Conservation (phyloP, 2,888 invertebrate species). For the Apodemia mormo region DNA sequence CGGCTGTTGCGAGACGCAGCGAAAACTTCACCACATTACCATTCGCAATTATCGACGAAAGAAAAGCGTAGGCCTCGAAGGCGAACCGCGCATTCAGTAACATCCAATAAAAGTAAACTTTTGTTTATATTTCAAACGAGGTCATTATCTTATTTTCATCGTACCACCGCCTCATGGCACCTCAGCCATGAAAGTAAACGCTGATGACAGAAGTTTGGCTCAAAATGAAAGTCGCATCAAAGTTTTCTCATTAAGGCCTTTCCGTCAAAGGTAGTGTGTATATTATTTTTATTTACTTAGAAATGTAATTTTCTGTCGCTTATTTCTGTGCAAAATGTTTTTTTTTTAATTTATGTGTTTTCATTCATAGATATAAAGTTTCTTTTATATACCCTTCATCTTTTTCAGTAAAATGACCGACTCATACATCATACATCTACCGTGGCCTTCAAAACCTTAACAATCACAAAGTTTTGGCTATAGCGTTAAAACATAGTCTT, state of each 20-base stretch:
- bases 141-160: constrained; percentile 59
- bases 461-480: no score
- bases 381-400: no score
- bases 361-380: no score
- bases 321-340: constrained; percentile 21
- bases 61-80: constrained; percentile 14
- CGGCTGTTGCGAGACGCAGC: neutral
- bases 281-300: constrained; percentile 71
- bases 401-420: no score
- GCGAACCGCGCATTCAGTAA: constrained; percentile 50
- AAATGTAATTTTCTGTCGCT: constrained; percentile 53
- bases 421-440: no score
- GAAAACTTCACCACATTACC: constrained; percentile 5
- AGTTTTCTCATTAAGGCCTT: constrained; percentile 79
- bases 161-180: constrained; percentile 48
- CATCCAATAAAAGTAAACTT: constrained; percentile 62
- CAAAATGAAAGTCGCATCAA: constrained; percentile 75
- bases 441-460: no score
- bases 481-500: no score
- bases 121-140: constrained; percentile 64
- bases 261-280: constrained; percentile 75
- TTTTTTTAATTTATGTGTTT: neutral
- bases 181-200: constrained; percentile 64
- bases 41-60: constrained; percentile 11
- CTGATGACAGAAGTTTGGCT: constrained; percentile 77